A percentile compares a stretch with the other conserved stretches of the same genome.
These are phyloP conservation scores for Agonopterix heracliana DNA, from an alignment of 2,888 invertebrate species.

Conservation along the genomic window DNA sequence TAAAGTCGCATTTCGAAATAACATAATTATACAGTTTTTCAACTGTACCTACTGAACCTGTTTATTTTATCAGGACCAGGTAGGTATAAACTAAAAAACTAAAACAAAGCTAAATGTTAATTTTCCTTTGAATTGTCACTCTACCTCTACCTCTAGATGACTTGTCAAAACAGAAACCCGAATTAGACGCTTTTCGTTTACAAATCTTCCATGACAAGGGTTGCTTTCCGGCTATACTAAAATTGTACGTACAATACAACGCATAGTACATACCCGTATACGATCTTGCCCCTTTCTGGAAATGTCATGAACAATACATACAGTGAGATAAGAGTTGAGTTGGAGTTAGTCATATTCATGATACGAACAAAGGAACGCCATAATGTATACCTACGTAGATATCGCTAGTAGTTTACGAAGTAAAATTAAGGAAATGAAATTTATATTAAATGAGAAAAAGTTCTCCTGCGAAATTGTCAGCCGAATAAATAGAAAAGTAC, in stretches of 20 bases:
- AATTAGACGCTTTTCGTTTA: slow-evolving; percentile 62
- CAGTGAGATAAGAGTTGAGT: slow-evolving; percentile 3
- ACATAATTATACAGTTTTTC: too few species aligned
- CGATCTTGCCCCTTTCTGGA: slow-evolving; percentile 27
- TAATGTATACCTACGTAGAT: too few species aligned
- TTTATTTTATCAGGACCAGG: too few species aligned
- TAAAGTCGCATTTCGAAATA: too few species aligned
- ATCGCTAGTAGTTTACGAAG: neutral
- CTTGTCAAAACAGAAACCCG: slow-evolving; percentile 57
- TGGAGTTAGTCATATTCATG: slow-evolving; percentile 5
- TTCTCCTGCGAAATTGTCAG: too few species aligned
- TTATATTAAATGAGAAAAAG: too few species aligned
- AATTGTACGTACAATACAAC: slow-evolving; percentile 28
- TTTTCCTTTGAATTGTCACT: slow-evolving; percentile 26
- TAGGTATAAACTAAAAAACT: too few species aligned
- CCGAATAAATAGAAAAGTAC: too few species aligned
- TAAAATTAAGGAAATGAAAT: too few species aligned
- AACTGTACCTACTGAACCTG: too few species aligned
- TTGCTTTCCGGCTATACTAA: slow-evolving; percentile 44
- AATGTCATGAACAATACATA: slow-evolving; percentile 32
- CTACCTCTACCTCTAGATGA: slow-evolving; percentile 38
- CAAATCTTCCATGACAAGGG: slow-evolving; percentile 66
- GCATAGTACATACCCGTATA: slow-evolving; percentile 13
- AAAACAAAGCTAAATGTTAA: too few species aligned
- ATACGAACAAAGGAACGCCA: slow-evolving; percentile 4